Percentiles rank a stretch among this genome's conserved stretches.
These are phyloP conservation scores for Tipula lateralis DNA, from an alignment of 2,888 invertebrate species.

Conservation along the genomic window DNA sequence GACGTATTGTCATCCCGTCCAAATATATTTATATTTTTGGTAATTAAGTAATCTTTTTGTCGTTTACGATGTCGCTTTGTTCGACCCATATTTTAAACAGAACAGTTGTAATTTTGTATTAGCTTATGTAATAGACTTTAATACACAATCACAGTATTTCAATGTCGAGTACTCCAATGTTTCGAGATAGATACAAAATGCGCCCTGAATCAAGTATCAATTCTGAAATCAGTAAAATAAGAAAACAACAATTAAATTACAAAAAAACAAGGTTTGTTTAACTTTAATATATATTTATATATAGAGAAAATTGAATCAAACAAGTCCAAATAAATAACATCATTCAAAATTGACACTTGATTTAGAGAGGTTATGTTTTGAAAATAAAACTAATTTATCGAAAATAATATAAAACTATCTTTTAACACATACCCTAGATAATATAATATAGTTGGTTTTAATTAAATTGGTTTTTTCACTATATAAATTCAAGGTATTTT, in stretches of 20 bases:
- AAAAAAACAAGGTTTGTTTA: not conserved
- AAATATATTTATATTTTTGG: not conserved
- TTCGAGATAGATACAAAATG: not conserved
- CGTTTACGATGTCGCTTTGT: not conserved
- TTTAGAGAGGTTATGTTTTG: not conserved
- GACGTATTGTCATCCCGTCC: not conserved
- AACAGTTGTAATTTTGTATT: not conserved
- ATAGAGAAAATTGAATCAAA: not conserved
- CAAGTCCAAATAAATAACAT: not conserved
- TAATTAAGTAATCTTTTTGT: not conserved
- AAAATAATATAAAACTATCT: not conserved
- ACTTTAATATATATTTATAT: not conserved
- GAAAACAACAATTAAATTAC: not conserved
- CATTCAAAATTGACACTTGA: conserved; percentile 1
- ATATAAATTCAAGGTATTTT: not conserved
- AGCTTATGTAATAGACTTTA: not conserved
- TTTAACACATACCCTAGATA: not conserved
- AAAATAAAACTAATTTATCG: not conserved
- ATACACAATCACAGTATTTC: not conserved
- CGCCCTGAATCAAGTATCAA: conserved; percentile 25
- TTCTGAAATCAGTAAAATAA: conserved; percentile 28
- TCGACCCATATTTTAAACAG: not conserved
- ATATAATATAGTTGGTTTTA: not conserved
- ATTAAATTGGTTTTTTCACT: not conserved
- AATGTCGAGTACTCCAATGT: not conserved